phyloP scores from a whole-genome alignment of 2,797 vertebrate genomes.

The Cryptoblepharus egeriae region DNA sequence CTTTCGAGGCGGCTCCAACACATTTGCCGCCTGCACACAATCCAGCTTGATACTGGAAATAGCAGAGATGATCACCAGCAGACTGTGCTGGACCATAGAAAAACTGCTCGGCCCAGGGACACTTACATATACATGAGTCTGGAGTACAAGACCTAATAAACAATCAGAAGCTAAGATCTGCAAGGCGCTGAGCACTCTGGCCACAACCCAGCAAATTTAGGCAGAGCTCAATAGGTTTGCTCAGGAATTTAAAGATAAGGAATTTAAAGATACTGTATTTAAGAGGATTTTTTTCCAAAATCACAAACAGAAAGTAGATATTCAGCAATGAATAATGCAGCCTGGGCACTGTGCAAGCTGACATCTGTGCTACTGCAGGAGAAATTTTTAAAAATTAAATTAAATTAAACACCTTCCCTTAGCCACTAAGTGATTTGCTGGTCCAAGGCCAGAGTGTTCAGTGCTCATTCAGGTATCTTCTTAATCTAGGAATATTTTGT shows the following conservation, averaged over 20 bases:
- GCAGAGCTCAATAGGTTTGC: background rate
- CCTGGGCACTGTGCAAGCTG: background rate
- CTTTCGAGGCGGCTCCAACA: background rate
- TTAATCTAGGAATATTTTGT: slow-evolving; percentile 1
- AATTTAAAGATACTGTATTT: no score
- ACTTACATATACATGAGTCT: slow-evolving; percentile 24
- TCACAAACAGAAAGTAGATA: background rate
- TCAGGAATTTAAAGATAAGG: slow-evolving; percentile 2
- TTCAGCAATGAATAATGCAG: background rate
- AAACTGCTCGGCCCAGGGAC: slow-evolving; percentile 6
- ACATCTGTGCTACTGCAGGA: background rate
- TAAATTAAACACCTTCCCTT: background rate
- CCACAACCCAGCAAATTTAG: background rate
- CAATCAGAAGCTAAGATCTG: background rate
- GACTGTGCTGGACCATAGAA: slow-evolving; percentile 21
- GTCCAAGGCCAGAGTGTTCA: background rate
- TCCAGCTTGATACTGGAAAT: slow-evolving; percentile 22
- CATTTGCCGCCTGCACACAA: background rate
- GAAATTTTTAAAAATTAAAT: no score
- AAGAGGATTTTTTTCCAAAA: background rate
- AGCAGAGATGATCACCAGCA: slow-evolving; percentile 29
- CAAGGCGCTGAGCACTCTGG: slow-evolving; percentile 27
- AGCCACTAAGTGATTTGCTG: background rate
- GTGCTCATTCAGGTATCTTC: slow-evolving; percentile 1
- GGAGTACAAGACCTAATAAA: slow-evolving; percentile 31